Evolutionary conservation across 1,140 invertebrate species (phyloP).

Genomic region (Penaeus indicus): DNA sequence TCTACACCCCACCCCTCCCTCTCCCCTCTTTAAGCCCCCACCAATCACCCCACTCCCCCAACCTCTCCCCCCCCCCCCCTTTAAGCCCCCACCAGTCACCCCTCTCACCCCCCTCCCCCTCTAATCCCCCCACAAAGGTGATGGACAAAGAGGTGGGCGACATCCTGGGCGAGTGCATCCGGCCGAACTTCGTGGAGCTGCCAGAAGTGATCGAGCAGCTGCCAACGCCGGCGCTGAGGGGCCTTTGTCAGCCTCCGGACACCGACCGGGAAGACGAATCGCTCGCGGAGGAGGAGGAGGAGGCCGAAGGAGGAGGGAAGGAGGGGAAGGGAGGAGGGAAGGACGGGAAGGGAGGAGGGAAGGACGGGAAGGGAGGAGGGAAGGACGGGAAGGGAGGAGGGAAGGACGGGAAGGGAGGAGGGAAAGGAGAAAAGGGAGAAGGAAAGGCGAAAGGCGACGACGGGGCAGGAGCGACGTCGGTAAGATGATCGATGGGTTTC

Average conservation of each 20-base stretch:
- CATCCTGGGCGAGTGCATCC: constrained; percentile 57
- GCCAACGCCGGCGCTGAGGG: constrained; percentile 44
- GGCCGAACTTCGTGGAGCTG: constrained; percentile 59
- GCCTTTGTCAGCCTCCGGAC: constrained; percentile 32
- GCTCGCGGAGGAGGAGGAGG: constrained; percentile 4
- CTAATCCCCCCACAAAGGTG: constrained; percentile 12
- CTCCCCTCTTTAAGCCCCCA: no score
- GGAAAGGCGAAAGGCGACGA: not conserved
- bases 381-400: not conserved
- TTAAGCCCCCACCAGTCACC: not conserved
- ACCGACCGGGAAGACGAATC: constrained; percentile 47
- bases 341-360: not conserved
- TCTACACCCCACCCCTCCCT: not conserved
- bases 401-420: not conserved
- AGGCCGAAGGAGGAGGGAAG: not conserved
- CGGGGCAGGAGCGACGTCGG: no score
- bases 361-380: not conserved
- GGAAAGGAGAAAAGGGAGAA: not conserved
- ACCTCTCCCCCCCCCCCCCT: not conserved
- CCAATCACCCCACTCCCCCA: not conserved
- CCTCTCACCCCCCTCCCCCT: not conserved
- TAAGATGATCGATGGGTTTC: no score
- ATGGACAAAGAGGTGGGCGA: constrained; percentile 62
- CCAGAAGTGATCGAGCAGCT: constrained; percentile 53
- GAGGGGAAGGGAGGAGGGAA: not conserved